These are phyloP conservation scores for Ectemnius continuus DNA, from an alignment of 2,888 invertebrate species.

Conservation along the genomic window DNA sequence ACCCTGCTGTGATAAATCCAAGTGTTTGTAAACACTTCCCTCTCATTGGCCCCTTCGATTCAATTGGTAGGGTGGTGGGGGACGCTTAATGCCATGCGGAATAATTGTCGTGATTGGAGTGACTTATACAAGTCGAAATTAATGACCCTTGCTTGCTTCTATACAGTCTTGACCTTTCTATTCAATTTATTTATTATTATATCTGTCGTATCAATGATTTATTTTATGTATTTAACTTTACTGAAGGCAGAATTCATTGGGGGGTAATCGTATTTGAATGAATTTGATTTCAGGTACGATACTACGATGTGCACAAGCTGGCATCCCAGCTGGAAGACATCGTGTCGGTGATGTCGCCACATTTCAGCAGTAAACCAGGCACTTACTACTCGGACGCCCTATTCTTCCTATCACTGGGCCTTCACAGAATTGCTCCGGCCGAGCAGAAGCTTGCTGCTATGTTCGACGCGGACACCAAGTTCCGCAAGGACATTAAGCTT, in stretches of 20 bases:
- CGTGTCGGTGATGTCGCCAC: constrained; percentile 84
- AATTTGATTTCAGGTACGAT: constrained; percentile 77
- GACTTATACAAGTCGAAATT: not conserved
- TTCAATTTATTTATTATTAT: too few relatives aligned
- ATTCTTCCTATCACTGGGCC: constrained; percentile 87
- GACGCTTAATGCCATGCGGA: too few relatives aligned
- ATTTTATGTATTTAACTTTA: too few relatives aligned
- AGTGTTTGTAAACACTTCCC: too few relatives aligned
- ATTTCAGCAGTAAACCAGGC: constrained; percentile 85
- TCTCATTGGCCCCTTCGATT: too few relatives aligned
- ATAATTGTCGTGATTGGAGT: not conserved
- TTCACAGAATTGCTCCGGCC: constrained; percentile 84
- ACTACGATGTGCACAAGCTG: constrained; percentile 83
- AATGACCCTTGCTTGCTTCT: not conserved
- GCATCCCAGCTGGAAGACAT: constrained; percentile 82
- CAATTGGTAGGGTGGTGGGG: too few relatives aligned
- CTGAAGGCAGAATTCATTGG: not conserved
- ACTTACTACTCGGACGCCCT: constrained; percentile 89
- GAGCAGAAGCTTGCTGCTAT: constrained; percentile 83
- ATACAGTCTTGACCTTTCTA: too few relatives aligned
- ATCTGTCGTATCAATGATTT: too few relatives aligned
- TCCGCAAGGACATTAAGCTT: constrained; percentile 83
- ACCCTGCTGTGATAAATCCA: too few relatives aligned
- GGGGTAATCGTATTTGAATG: too few relatives aligned
- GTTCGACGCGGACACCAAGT: constrained; percentile 88